Conservation (phyloP, 2,797 vertebrate species). For the Takifugu rubripes region DNA sequence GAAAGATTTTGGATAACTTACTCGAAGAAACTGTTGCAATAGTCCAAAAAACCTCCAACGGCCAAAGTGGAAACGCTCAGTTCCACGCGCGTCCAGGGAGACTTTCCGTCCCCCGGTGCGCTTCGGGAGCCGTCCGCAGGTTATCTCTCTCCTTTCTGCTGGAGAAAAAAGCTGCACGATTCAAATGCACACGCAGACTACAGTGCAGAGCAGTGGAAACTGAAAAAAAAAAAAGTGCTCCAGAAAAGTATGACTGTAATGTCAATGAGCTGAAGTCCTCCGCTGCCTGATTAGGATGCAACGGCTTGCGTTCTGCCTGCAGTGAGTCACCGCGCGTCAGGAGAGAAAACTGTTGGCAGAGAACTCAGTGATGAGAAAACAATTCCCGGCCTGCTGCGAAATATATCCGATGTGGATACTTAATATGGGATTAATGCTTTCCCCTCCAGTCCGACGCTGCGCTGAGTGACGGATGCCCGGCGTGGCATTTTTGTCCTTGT, state of each 20-base stretch:
- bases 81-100: slow-evolving; percentile 41
- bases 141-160: slow-evolving; percentile 22
- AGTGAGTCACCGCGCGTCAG: slow-evolving; percentile 72
- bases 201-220: slow-evolving; percentile 63
- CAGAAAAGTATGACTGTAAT: slow-evolving; percentile 80
- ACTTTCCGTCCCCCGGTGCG: slow-evolving; percentile 49
- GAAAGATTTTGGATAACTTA: slow-evolving; percentile 45
- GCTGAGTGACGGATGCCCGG: slow-evolving; percentile 56
- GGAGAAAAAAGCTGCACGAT: slow-evolving; percentile 39
- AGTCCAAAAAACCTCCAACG: slow-evolving; percentile 18
- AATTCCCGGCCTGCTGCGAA: slow-evolving; percentile 48
- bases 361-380: slow-evolving; percentile 22
- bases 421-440: slow-evolving; percentile 38
- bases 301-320: slow-evolving; percentile 69
- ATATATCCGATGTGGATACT: slow-evolving; percentile 67
- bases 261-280: slow-evolving; percentile 78
- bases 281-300: slow-evolving; percentile 75
- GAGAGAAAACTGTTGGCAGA: slow-evolving; percentile 51
- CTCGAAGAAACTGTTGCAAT: slow-evolving; percentile 38
- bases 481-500: slow-evolving; percentile 73
- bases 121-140: slow-evolving; percentile 43
- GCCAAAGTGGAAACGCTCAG: slow-evolving; percentile 35
- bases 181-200: slow-evolving; percentile 53
- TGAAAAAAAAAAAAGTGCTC: slow-evolving; percentile 64
- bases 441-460: slow-evolving; percentile 53